phyloP scores from a whole-genome alignment of 1,140 invertebrate genomes.

The Bradysia coprophila region DNA sequence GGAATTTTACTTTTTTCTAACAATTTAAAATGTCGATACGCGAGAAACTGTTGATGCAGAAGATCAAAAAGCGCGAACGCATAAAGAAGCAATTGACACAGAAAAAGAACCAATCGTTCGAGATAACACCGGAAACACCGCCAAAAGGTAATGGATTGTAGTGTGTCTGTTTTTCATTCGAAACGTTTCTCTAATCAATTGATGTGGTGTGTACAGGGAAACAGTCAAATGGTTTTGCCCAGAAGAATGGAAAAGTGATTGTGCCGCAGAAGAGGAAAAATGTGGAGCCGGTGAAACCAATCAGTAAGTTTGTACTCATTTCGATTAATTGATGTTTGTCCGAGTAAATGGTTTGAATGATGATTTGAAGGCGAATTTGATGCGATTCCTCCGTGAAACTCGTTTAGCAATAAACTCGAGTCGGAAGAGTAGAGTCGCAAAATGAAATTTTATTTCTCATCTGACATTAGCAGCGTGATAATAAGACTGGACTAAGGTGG shows the following conservation, averaged over 20 bases:
- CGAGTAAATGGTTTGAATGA: conserved; percentile 2
- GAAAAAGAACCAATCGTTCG: conserved; percentile 27
- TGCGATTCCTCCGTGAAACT: not conserved
- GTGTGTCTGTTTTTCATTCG: conserved; percentile 6
- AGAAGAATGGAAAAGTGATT: not conserved
- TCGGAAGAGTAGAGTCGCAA: not conserved
- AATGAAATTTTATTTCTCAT: not conserved
- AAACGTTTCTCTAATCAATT: conserved; percentile 5
- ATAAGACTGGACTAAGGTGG: too few relatives aligned
- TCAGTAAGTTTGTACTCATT: conserved; percentile 15
- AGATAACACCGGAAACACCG: conserved; percentile 18
- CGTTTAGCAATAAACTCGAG: not conserved
- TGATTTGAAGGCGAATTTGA: conserved; percentile 13
- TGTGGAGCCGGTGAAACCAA: conserved; percentile 1
- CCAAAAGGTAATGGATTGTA: not conserved
- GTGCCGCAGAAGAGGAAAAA: conserved; percentile 9
- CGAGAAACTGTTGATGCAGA: conserved; percentile 57
- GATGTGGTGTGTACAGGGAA: not conserved
- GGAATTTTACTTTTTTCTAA: too few relatives aligned
- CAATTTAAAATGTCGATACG: conserved; percentile 41
- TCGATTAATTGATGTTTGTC: conserved; percentile 7
- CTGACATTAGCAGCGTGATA: conserved; percentile 1
- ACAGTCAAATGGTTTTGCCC: not conserved
- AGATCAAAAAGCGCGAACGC: conserved; percentile 57
- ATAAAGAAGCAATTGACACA: conserved; percentile 39